Base-by-base conservation (phyloP, 2,888 invertebrate genomes). In the Limnephilus marmoratus region DNA sequence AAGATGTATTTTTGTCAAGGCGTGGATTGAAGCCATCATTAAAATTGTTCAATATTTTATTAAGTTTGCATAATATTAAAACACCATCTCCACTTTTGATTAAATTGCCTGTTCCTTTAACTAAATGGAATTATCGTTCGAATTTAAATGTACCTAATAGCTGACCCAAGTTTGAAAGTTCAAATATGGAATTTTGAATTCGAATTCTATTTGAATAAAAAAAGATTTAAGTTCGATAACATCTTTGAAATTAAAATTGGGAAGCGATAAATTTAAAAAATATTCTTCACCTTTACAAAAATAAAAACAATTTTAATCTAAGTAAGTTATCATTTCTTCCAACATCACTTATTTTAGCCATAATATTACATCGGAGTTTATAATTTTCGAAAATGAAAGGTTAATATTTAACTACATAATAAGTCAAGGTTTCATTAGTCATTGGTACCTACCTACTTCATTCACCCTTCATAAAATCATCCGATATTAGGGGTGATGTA, bases 141-240 rank as follows among this genome's bases (percentile, higher is more conserved):
- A 90, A 81, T 86, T 68, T 91, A 86, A 91, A 92, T 49, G 12
- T 13, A 90, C 91, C 49, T 89, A 81, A 91, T 86, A 92, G 91
- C 91, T 91, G 92, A 86, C 86, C 68, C 90, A 90, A 90, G 89
- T 91, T 91, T 90, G 37, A 85, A 91, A 92, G 91, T 92, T 92
- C 90, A 91, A 91, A 92, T 90, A 68, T 41, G 90, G 45, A 91
- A 91, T 34, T 41, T 45, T 85, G 81, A 83, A 91, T 92, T 37
- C 31, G 29, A 92, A 90, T 88, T 68, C 29, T 45, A 86, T 86
- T 29, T 29, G 4, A 86, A 86, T 92, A 92, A 92, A 88, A 91
- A 85, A 91, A 86, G 81, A 34, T 81, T 53, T 37, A 87, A 87
- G 86, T 92, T 92, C 90, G 81, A 92, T 90, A 29, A 49, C 86